Percentiles rank a stretch among this genome's conserved stretches.
Conservation (phyloP, 1,140 invertebrate genomes). For the Wiebesia pumilae region DNA sequence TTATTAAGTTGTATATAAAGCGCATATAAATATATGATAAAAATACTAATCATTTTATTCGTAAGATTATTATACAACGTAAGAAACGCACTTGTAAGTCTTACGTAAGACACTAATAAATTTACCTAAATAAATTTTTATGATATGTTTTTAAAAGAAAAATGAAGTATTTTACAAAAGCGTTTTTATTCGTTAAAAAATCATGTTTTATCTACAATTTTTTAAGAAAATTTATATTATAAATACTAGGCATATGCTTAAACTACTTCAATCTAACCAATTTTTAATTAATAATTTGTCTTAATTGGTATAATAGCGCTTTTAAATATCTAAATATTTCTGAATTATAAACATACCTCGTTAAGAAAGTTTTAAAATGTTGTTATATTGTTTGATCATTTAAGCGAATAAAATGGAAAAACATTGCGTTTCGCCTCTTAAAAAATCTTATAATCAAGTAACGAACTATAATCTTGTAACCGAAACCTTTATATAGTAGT, state of each 20-base stretch:
- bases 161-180: background rate
- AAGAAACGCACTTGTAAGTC: conserved; percentile 14
- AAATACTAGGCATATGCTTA: conserved; percentile 8
- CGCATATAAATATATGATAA: conserved; percentile 7
- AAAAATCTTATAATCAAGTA: conserved; percentile 21
- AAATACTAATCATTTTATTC: background rate
- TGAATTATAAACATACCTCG: conserved; percentile 1
- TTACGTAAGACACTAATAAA: conserved; percentile 8
- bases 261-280: background rate
- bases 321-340: background rate
- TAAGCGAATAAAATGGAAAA: background rate
- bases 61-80: background rate
- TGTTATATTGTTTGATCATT: background rate
- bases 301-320: background rate
- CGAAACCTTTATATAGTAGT: conserved; percentile 17
- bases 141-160: conserved; percentile 22
- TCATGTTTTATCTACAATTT: background rate
- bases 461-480: conserved; percentile 39
- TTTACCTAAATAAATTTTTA: conserved; percentile 17
- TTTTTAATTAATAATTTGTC: background rate
- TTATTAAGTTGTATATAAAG: conserved; percentile 42
- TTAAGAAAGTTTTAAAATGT: conserved; percentile 13
- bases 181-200: background rate
- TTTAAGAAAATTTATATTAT: conserved; percentile 9
- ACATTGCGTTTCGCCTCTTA: conserved; percentile 11